A percentile compares a stretch with the other conserved stretches of the same genome.
Evolutionary conservation across 1,140 invertebrate species (phyloP).

Genomic region (Holcopasites calliopsidis): DNA sequence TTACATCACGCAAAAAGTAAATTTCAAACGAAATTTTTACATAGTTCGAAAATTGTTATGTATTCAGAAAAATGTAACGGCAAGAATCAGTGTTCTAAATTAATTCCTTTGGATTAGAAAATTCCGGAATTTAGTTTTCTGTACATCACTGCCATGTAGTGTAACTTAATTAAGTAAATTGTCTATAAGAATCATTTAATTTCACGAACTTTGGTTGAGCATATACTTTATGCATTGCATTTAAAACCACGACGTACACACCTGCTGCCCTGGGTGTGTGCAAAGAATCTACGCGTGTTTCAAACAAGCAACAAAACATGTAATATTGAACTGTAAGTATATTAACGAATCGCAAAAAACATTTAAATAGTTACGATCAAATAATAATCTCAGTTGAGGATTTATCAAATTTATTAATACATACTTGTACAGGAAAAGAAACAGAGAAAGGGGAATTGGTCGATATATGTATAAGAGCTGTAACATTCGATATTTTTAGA

Average conservation of each 20-base stretch:
- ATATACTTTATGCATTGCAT: conserved; percentile 14
- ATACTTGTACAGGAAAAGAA: conserved; percentile 24
- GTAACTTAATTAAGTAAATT: conserved; percentile 39
- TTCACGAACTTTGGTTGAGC: conserved; percentile 17
- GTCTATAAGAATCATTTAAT: not conserved
- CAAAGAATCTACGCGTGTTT: not conserved
- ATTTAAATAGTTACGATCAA: not conserved
- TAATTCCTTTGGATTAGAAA: conserved; percentile 9
- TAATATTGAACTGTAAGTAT: conserved; percentile 21
- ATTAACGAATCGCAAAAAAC: conserved; percentile 6
- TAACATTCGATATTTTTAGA: conserved; percentile 27
- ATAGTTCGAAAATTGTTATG: not conserved
- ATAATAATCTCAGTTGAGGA: conserved; percentile 17
- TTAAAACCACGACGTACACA: not conserved
- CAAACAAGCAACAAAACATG: conserved; percentile 12
- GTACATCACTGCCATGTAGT: conserved; percentile 47
- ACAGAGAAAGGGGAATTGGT: conserved; percentile 23
- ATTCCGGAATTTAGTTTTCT: conserved; percentile 28
- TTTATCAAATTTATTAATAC: conserved; percentile 22
- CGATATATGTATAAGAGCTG: conserved; percentile 29
- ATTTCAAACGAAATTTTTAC: conserved; percentile 2
- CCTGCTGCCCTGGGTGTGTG: not conserved
- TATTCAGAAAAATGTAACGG: not conserved
- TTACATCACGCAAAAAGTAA: not conserved
- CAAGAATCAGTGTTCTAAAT: conserved; percentile 5